Conservation (phyloP, 2,888 invertebrate species). For the Acanthoscelides obtectus region DNA sequence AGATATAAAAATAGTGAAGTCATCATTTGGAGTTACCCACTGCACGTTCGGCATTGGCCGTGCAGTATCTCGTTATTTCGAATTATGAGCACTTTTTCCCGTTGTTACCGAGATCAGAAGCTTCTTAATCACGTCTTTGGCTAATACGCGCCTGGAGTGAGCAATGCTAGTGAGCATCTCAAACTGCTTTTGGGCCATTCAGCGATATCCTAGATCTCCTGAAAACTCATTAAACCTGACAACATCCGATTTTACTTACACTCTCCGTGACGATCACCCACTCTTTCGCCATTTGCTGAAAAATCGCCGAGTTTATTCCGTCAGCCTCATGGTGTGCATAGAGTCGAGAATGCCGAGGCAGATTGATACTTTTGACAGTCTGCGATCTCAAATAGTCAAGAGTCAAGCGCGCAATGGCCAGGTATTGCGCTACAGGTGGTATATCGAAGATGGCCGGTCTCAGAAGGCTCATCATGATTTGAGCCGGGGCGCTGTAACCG, state of each 20-base stretch:
- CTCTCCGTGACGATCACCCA: slow-evolving; percentile 26
- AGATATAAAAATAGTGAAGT: no score
- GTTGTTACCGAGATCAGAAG: no score
- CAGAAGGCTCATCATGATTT: slow-evolving; percentile 52
- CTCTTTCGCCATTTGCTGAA: slow-evolving; percentile 10
- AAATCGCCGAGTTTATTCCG: slow-evolving; percentile 6
- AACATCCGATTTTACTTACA: background rate
- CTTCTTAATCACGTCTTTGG: no score
- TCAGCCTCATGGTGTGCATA: slow-evolving; percentile 9
- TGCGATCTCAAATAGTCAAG: slow-evolving; percentile 17
- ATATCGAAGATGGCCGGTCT: slow-evolving; percentile 37
- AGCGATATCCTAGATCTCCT: no score
- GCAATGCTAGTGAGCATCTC: no score
- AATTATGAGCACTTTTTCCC: no score
- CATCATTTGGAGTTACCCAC: no score
- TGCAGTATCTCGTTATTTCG: no score
- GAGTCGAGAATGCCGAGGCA: background rate
- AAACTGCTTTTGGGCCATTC: no score
- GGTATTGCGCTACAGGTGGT: slow-evolving; percentile 12
- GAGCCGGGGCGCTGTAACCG: slow-evolving; percentile 57
- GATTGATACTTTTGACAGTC: background rate
- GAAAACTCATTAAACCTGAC: background rate
- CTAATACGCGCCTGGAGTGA: no score
- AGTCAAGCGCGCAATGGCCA: slow-evolving; percentile 22
- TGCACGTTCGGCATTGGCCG: no score